Evolutionary conservation across 1,140 invertebrate genomes (phyloP).

Genomic region (Megalonaias nervosa): DNA sequence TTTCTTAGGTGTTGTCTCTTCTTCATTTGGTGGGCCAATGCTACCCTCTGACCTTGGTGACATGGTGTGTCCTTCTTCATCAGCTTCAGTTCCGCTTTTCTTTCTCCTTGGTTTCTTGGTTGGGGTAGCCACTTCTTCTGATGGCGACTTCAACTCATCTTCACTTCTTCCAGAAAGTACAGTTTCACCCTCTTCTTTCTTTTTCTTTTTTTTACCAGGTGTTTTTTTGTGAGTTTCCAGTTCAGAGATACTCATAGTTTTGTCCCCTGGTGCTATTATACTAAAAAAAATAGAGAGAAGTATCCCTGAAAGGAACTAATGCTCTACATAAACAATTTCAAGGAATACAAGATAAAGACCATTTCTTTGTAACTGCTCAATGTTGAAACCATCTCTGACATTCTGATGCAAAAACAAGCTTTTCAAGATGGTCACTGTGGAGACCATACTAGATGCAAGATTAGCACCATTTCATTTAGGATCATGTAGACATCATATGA

Average conservation of each 20-base stretch:
- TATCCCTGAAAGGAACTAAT: no score
- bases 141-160: conserved; percentile 10
- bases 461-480: no score
- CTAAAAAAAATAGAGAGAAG: background rate
- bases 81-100: conserved; percentile 7
- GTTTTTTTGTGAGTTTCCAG: conserved; percentile 29
- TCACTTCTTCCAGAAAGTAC: conserved; percentile 18
- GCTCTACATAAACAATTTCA: background rate
- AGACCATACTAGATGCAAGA: no score
- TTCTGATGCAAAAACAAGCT: no score
- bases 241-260: conserved; percentile 38
- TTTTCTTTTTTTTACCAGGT: conserved; percentile 40
- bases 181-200: conserved; percentile 25
- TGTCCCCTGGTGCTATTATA: conserved; percentile 19
- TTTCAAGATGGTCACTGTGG: no score
- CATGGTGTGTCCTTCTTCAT: conserved; percentile 1
- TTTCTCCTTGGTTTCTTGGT: conserved; percentile 31
- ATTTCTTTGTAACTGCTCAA: no score
- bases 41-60: background rate
- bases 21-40: conserved; percentile 1
- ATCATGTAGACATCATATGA: no score
- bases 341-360: background rate
- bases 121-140: conserved; percentile 12
- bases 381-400: no score
- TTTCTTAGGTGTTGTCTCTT: conserved; percentile 9